Evolutionary conservation across 2,113 vertebrate genomes (phyloP).

Genomic region (Heloderma charlesbogerti): DNA sequence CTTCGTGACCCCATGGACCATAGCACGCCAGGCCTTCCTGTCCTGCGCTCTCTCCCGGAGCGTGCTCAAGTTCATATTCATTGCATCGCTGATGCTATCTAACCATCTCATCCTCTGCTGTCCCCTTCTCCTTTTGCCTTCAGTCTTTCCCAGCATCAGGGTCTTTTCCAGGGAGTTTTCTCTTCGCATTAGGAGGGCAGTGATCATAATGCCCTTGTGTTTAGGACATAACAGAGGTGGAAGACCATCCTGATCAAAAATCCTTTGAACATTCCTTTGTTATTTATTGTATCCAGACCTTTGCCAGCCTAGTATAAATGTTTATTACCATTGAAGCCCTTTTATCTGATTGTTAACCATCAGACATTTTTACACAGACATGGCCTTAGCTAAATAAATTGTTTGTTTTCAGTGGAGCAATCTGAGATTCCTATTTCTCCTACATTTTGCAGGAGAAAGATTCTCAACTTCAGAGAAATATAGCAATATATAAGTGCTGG

Average conservation of each 20-base stretch:
- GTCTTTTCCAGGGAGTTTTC: too few species aligned
- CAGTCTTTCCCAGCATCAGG: too few species aligned
- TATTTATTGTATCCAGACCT: background rate
- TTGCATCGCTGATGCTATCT: too few species aligned
- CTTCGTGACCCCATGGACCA: too few species aligned
- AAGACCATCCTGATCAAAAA: rapidly evolving
- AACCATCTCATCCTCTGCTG: too few species aligned
- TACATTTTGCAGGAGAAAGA: background rate
- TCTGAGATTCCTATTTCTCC: background rate
- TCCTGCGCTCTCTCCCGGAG: too few species aligned
- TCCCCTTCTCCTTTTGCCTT: too few species aligned
- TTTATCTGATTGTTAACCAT: background rate
- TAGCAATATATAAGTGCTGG: too few species aligned
- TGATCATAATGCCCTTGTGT: background rate
- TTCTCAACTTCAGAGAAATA: background rate
- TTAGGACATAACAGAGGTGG: background rate
- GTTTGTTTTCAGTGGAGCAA: background rate
- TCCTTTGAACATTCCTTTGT: background rate
- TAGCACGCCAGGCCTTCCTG: too few species aligned
- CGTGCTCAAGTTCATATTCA: too few species aligned
- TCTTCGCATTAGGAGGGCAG: background rate
- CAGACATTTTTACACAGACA: background rate
- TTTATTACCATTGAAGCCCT: background rate
- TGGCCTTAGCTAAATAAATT: background rate
- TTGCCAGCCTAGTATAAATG: conserved; percentile 2